Conservation (phyloP, 1,140 invertebrate genomes). For the Alviniconcha marisindica region DNA sequence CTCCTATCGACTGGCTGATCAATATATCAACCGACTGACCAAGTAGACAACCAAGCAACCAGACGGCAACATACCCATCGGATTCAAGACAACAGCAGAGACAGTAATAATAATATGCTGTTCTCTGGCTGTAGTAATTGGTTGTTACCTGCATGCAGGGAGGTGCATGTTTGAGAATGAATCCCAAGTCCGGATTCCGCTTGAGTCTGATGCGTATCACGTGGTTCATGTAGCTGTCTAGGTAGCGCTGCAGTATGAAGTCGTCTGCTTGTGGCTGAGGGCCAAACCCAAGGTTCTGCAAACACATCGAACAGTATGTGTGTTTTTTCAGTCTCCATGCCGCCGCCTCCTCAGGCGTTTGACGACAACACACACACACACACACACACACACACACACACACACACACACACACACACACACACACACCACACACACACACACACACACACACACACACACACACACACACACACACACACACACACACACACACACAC, state of each 20-base stretch:
- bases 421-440: background rate
- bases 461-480: constrained; percentile 33
- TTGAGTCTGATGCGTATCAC: constrained; percentile 41
- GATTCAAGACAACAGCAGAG: no score
- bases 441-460: constrained; percentile 15
- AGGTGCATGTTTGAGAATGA: constrained; percentile 57
- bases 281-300: background rate
- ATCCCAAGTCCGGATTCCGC: background rate
- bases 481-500: constrained; percentile 34
- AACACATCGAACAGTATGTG: background rate
- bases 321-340: background rate
- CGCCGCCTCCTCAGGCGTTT: background rate
- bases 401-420: constrained; percentile 4
- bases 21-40: background rate
- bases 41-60: background rate
- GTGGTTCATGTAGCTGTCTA: constrained; percentile 58
- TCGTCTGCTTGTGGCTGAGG: constrained; percentile 11
- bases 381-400: constrained; percentile 16
- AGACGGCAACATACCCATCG: background rate
- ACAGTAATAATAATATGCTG: no score
- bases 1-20: background rate
- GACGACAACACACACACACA: background rate
- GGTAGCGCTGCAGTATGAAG: constrained; percentile 42
- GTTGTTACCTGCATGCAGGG: constrained; percentile 59
- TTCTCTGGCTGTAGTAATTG: no score